These are phyloP conservation scores for Tubiluchus corallicola DNA, from an alignment of 2,888 invertebrate genomes.

Conservation along the genomic window DNA sequence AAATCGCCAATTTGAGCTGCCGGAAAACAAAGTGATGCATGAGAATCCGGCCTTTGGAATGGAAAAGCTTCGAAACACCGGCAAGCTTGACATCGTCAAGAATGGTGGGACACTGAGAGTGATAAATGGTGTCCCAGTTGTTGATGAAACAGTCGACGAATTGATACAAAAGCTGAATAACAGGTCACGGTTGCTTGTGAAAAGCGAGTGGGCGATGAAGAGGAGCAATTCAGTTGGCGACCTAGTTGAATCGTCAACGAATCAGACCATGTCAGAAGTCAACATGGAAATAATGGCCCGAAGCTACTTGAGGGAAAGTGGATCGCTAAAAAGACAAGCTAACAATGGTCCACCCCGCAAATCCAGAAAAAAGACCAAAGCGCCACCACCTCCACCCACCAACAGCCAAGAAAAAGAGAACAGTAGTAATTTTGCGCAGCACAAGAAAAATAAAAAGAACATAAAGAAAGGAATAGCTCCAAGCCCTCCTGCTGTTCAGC, in stretches of 20 bases:
- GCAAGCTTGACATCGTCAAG: not conserved
- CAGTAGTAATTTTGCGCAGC: not conserved
- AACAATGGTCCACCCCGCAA: conserved; percentile 1
- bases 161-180: not conserved
- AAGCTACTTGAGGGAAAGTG: not conserved
- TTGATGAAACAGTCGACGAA: not conserved
- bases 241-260: not conserved
- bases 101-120: not conserved
- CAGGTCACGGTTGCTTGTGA: not conserved
- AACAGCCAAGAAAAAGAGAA: not conserved
- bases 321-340: not conserved
- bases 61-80: not conserved
- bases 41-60: not conserved
- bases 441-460: not conserved
- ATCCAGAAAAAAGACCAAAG: not conserved
- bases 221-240: conserved; percentile 3
- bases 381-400: not conserved
- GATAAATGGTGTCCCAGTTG: not conserved
- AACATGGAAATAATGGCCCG: not conserved
- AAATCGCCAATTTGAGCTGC: not conserved
- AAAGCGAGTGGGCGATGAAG: conserved; percentile 3
- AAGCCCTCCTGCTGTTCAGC: not conserved
- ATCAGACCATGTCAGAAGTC: not conserved
- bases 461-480: not conserved
- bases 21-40: conserved; percentile 1